phyloP scores from a whole-genome alignment of 2,797 vertebrate genomes.

The Gobionotothen gibberifrons region DNA sequence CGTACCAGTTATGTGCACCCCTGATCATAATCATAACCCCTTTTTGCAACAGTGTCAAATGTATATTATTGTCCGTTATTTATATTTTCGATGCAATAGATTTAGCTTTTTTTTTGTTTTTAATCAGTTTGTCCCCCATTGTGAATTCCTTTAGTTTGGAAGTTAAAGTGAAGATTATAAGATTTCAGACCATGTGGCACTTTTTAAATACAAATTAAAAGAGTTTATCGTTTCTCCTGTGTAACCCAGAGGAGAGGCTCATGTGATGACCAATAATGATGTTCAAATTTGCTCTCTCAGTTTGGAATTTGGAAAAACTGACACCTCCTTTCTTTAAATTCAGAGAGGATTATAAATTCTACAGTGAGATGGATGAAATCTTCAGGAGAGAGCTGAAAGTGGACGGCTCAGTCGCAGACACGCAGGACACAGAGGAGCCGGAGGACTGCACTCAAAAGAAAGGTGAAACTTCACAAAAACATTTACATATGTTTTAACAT shows the following conservation, averaged over 20 bases:
- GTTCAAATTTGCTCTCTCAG: neutral
- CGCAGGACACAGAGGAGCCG: constrained; percentile 43
- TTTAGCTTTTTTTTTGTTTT: too few relatives aligned
- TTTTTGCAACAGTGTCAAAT: too few relatives aligned
- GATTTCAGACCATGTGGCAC: neutral
- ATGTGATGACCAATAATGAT: neutral
- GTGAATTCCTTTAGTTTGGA: too few relatives aligned
- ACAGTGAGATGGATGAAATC: constrained; percentile 79
- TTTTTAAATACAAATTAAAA: neutral
- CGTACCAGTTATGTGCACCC: too few relatives aligned
- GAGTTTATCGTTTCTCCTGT: neutral
- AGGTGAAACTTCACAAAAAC: constrained; percentile 53
- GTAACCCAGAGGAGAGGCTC: neutral
- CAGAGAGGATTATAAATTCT: constrained; percentile 82
- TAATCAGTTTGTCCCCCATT: too few relatives aligned
- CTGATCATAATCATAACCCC: too few relatives aligned
- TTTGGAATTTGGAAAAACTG: neutral
- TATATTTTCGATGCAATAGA: too few relatives aligned
- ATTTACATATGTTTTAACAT: neutral
- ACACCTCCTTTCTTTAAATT: constrained; percentile 1
- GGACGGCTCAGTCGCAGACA: constrained; percentile 42
- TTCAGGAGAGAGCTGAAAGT: constrained; percentile 72
- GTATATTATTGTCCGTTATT: too few relatives aligned
- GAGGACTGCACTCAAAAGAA: constrained; percentile 60
- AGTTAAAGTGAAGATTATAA: neutral